These are phyloP conservation scores for Neoscelio sp. DNA, from an alignment of 2,888 invertebrate species.

Conservation along the genomic window DNA sequence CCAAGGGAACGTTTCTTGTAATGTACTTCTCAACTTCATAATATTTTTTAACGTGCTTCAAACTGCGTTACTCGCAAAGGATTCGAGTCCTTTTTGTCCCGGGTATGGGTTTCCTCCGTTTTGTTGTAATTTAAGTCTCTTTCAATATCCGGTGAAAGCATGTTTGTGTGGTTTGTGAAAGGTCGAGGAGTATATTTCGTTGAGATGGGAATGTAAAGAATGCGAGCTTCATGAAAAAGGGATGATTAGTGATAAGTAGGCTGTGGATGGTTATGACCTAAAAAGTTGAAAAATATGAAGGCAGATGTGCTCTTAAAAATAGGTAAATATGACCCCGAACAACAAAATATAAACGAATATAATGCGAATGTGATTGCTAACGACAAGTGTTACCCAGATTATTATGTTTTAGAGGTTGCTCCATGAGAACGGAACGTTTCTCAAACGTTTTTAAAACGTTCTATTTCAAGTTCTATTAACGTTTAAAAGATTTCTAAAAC, in stretches of 20 bases:
- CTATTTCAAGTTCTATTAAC: too few relatives aligned
- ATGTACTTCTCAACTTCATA: constrained; percentile 26
- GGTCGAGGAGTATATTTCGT: background rate
- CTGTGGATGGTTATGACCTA: too few relatives aligned
- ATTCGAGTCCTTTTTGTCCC: background rate
- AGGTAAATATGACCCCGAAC: too few relatives aligned
- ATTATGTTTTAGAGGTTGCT: too few relatives aligned
- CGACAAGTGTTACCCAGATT: too few relatives aligned
- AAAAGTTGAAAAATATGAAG: too few relatives aligned
- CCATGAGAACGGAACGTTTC: too few relatives aligned
- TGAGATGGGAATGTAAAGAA: background rate
- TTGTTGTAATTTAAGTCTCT: constrained; percentile 2
- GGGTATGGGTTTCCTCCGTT: background rate
- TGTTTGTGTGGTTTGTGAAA: background rate
- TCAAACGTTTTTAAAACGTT: too few relatives aligned
- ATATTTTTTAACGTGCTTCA: constrained; percentile 18
- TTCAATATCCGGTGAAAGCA: background rate
- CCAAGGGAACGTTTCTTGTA: constrained; percentile 17
- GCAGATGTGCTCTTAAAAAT: too few relatives aligned
- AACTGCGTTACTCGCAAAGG: background rate
- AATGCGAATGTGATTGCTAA: too few relatives aligned
- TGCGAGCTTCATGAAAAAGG: constrained; percentile 2
- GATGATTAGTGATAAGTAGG: background rate
- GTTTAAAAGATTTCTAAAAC: too few relatives aligned
- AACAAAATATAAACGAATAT: too few relatives aligned